Evolutionary conservation across 2,888 invertebrate species (phyloP).

Genomic region (Sepiola atlantica): DNA sequence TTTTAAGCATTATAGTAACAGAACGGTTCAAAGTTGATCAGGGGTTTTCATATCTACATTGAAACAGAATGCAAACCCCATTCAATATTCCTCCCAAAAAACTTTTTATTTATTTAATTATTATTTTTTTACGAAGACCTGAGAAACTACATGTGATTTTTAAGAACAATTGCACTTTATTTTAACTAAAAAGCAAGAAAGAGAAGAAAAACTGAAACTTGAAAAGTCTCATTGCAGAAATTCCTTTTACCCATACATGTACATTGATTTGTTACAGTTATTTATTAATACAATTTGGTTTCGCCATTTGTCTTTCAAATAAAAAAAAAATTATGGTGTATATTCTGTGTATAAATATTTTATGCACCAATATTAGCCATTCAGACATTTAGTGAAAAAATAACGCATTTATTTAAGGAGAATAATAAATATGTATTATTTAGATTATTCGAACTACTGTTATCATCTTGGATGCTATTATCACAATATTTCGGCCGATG

Average conservation of each 20-base stretch:
- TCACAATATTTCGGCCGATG: too few species aligned
- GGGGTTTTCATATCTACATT: not conserved
- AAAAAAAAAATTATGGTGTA: not conserved
- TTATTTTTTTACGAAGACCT: not conserved
- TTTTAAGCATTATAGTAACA: not conserved
- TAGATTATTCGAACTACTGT: too few species aligned
- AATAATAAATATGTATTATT: too few species aligned
- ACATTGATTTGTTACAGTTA: not conserved
- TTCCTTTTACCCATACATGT: not conserved
- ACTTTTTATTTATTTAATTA: too few species aligned
- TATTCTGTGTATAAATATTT: not conserved
- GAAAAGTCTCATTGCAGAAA: not conserved
- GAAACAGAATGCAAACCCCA: not conserved
- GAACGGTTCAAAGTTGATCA: slow-evolving; percentile 9
- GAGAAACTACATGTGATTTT: slow-evolving; percentile 2
- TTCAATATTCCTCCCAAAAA: not conserved
- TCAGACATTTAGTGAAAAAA: not conserved
- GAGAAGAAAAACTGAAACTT: not conserved
- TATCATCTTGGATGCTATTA: too few species aligned
- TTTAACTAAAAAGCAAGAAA: slow-evolving; percentile 2
- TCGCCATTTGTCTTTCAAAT: not conserved
- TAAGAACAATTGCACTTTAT: slow-evolving; percentile 32
- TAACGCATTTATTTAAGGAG: not conserved
- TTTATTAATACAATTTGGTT: not conserved
- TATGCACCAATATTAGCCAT: not conserved